phyloP scores from a whole-genome alignment of 2,113 vertebrate genomes.

The Tyrannus savana region DNA sequence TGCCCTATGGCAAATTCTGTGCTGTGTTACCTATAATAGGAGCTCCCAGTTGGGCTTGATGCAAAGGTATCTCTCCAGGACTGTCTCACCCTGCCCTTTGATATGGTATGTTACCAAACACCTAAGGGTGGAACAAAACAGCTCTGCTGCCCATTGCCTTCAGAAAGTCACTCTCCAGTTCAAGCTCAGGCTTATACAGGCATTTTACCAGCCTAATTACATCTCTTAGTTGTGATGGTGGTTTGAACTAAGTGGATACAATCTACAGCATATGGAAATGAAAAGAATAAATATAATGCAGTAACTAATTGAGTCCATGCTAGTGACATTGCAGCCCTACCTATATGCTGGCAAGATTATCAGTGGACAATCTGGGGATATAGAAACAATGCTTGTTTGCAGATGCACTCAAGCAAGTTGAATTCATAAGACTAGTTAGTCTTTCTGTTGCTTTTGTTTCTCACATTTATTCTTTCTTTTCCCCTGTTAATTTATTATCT shows the following conservation, averaged over 20 bases:
- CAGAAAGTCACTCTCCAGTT: neutral
- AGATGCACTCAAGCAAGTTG: neutral
- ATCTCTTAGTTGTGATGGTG: neutral
- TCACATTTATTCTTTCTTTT: neutral
- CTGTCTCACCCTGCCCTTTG: neutral
- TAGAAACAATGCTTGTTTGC: neutral
- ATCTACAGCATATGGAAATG: neutral
- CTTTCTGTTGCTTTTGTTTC: neutral
- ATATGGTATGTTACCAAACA: neutral
- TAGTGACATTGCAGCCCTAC: neutral
- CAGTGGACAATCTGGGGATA: neutral
- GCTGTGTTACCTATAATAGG: neutral
- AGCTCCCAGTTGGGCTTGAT: neutral
- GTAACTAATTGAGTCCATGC: neutral
- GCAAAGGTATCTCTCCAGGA: neutral
- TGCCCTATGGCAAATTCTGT: neutral
- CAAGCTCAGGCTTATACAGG: neutral
- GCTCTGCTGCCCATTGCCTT: neutral
- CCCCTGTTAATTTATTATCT: neutral
- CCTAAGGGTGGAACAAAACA: neutral
- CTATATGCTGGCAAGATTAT: neutral
- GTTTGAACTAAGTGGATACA: neutral
- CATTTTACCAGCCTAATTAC: neutral
- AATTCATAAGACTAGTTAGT: neutral
- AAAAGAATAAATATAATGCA: neutral